These are phyloP conservation scores for Flexamia atlantica DNA, from an alignment of 2,888 invertebrate genomes.

Conservation along the genomic window DNA sequence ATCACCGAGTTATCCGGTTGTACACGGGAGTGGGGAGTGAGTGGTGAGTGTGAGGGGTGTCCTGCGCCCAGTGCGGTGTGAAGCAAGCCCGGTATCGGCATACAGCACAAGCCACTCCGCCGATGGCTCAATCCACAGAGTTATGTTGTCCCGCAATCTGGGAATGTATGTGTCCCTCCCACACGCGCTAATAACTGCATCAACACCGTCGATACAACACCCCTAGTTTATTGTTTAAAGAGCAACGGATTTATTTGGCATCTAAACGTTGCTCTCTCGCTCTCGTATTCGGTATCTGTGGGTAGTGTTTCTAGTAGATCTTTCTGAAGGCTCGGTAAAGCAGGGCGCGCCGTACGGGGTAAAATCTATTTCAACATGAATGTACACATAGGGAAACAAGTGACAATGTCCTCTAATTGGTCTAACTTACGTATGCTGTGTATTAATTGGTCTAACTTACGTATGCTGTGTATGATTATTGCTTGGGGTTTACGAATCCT, in stretches of 20 bases:
- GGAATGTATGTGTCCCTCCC: constrained; percentile 33
- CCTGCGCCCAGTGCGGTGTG: neutral
- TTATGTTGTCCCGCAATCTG: constrained; percentile 31
- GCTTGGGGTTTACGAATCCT: too few relatives aligned
- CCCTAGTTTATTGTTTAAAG: constrained; percentile 20
- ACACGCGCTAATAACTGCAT: constrained; percentile 42
- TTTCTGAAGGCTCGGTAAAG: neutral
- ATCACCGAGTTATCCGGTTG: too few relatives aligned
- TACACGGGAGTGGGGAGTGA: too few relatives aligned
- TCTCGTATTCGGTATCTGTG: neutral
- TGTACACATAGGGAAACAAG: too few relatives aligned
- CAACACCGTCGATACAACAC: constrained; percentile 19
- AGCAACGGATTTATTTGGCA: constrained; percentile 1
- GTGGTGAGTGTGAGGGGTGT: neutral
- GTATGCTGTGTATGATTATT: too few relatives aligned
- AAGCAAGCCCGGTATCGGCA: constrained; percentile 32
- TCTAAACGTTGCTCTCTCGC: neutral
- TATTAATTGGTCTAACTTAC: too few relatives aligned
- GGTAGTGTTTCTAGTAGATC: neutral
- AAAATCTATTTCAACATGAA: too few relatives aligned
- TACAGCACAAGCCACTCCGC: constrained; percentile 20
- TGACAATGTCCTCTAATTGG: too few relatives aligned
- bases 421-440: too few relatives aligned
- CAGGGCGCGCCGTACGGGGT: neutral
- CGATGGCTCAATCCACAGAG: constrained; percentile 40